Base-by-base conservation (phyloP, 2,797 vertebrate species). In the Pantherophis vulpinus region DNA sequence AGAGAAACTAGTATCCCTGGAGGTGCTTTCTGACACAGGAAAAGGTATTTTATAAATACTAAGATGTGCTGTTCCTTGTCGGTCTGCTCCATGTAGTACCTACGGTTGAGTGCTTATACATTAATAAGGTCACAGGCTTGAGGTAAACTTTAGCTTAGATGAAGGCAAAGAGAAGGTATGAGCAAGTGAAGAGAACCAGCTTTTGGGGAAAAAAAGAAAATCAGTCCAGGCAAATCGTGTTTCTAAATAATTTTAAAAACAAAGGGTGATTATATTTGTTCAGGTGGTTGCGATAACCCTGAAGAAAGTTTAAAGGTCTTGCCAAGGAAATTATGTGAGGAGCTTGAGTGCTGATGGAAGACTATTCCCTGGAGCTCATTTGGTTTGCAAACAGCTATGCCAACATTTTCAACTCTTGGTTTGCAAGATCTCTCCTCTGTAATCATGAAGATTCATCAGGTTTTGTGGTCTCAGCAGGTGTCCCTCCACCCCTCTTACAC, bases 241-340 rank as follows among this genome's bases (percentile, higher is more conserved):
- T 93, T 93, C 83, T 63, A 74, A 90, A 90, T 86, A 27, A 55
- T 47, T 93, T 93, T 61, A 86, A 90, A 93, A 90, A 51, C 88
- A 90, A 93, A 91, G 55, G 83, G 89, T 58, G 83, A 90, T 63
- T 74, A 63, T 90, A 88, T 91, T 92, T 12, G 13, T 93, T 93
- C 92, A 91, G 92, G 89, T 91, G 86, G 54, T 87, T 91, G 83
- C 54, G 74, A 87, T 54, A 29, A 83, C 86, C 83, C 37, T 86
- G 66, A 18, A 87, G 55, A 90, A 90, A 25, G 92, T 90, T 93
- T 90, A 90, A 90, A 86, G 89, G 58, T 23, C 51, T 88, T 93
- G 89, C 89, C 92, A 91, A 88, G 86, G 92, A 93, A 93, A 91
- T 93, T 91, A 91, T 88, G 42, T 93, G 89, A 91, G 83, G 86